Evolutionary conservation across 2,113 vertebrate species (phyloP).

Genomic region (Girardinichthys multiradiatus): DNA sequence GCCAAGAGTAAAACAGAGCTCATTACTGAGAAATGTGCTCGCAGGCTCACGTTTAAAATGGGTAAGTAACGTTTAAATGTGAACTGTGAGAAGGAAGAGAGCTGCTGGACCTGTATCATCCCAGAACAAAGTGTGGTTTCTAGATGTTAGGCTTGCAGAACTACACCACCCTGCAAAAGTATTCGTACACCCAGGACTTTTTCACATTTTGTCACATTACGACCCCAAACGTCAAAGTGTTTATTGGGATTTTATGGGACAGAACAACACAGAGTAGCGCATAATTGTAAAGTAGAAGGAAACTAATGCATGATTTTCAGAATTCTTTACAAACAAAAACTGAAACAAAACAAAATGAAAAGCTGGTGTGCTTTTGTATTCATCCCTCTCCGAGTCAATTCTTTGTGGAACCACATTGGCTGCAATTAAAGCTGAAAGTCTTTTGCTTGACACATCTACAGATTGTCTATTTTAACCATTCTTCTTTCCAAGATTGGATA

Average conservation of each 20-base stretch:
- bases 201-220: neutral
- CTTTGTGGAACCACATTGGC: no score
- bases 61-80: constrained; percentile 73
- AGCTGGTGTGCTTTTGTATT: neutral
- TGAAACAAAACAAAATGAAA: neutral
- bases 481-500: no score
- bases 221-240: neutral
- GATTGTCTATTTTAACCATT: neutral
- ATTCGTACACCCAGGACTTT: neutral
- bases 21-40: constrained; percentile 78
- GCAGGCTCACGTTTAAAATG: constrained; percentile 67
- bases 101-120: constrained; percentile 39
- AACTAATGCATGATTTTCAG: neutral
- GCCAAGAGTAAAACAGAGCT: constrained; percentile 72
- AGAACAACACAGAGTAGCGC: neutral
- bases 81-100: constrained; percentile 30
- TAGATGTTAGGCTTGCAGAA: constrained; percentile 5
- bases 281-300: neutral
- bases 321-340: no score
- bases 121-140: constrained; percentile 26
- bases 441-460: neutral
- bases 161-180: neutral
- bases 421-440: no score
- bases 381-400: neutral
- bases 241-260: no score